phyloP scores from a whole-genome alignment of 1,140 invertebrate species.

The Solenopsis fugax region DNA sequence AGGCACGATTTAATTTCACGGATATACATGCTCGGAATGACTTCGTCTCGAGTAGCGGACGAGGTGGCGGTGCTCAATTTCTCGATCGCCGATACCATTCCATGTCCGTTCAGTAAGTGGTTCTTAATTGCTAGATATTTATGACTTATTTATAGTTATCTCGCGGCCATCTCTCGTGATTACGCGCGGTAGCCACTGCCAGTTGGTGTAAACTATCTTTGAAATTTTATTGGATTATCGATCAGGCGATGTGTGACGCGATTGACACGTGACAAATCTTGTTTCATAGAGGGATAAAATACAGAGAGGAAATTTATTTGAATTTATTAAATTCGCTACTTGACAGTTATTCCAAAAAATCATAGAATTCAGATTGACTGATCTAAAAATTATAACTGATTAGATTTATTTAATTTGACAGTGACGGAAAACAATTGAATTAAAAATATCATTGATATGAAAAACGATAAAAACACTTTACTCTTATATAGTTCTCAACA shows the following conservation, averaged over 20 bases:
- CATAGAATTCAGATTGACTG: background rate
- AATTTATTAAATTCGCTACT: background rate
- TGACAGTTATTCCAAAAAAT: background rate
- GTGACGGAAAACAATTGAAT: background rate
- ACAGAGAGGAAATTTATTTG: background rate
- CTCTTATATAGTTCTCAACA: background rate
- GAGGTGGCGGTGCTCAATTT: conserved; percentile 55
- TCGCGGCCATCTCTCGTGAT: conserved; percentile 22
- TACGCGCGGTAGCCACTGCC: background rate
- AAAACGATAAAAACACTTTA: no score
- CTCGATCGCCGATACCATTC: conserved; percentile 66
- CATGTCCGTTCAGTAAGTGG: conserved; percentile 37
- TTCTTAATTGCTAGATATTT: conserved; percentile 63
- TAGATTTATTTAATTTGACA: background rate
- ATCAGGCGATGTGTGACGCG: background rate
- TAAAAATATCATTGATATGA: background rate
- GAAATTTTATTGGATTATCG: conserved; percentile 19
- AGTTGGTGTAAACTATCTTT: background rate
- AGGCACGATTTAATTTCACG: conserved; percentile 78
- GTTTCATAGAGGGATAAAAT: background rate
- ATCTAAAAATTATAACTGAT: background rate
- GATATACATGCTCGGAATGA: conserved; percentile 69
- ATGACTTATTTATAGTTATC: conserved; percentile 49
- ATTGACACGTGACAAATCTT: background rate
- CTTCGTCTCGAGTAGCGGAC: conserved; percentile 54